Conservation (phyloP, 2,888 invertebrate species). For the Hypselothyrea guttata region DNA sequence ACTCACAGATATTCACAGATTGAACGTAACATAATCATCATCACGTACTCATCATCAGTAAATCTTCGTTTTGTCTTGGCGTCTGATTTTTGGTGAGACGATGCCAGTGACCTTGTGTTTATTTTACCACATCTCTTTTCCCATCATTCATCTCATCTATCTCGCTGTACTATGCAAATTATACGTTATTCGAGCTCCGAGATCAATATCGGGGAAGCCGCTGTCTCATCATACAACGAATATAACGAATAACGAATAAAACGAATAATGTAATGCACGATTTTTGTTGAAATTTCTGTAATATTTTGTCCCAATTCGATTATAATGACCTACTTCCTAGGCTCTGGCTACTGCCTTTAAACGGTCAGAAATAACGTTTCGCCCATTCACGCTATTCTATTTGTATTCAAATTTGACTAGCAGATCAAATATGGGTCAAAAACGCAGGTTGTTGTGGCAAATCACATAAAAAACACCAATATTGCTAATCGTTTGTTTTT, state of each 20-base stretch:
- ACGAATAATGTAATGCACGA: constrained; percentile 62
- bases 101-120: constrained; percentile 67
- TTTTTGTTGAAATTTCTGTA: constrained; percentile 58
- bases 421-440: constrained; percentile 69
- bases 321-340: not conserved
- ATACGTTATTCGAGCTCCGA: constrained; percentile 33
- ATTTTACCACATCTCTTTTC: constrained; percentile 13
- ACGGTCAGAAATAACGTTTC: constrained; percentile 63
- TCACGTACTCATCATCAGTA: constrained; percentile 41
- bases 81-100: constrained; percentile 34
- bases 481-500: constrained; percentile 66
- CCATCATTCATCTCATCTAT: not conserved
- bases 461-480: constrained; percentile 21
- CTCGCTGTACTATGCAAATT: constrained; percentile 44
- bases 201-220: constrained; percentile 64
- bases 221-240: constrained; percentile 37
- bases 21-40: constrained; percentile 14
- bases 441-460: constrained; percentile 58
- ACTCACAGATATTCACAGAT: constrained; percentile 9
- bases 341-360: constrained; percentile 12
- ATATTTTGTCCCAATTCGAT: no score
- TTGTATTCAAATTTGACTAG: constrained; percentile 63
- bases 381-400: constrained; percentile 51
- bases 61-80: constrained; percentile 25
- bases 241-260: no score